Conservation (phyloP, 2,113 vertebrate genomes). For the Oreochromis niloticus region DNA sequence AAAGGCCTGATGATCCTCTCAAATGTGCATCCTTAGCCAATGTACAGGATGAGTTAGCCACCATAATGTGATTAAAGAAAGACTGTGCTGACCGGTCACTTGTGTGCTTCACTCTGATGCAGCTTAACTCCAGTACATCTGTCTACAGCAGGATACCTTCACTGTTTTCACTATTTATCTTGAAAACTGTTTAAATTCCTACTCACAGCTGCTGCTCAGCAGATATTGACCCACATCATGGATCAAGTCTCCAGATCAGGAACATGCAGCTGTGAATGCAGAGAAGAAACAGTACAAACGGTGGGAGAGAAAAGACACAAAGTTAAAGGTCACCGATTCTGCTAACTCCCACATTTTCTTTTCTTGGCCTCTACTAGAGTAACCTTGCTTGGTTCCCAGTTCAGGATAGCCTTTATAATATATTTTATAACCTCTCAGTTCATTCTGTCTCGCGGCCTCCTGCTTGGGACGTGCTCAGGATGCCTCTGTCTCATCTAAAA, state of each 20-base stretch:
- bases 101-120: not conserved
- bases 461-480: not conserved
- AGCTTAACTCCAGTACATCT: not conserved
- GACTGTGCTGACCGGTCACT: not conserved
- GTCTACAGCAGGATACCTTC: not conserved
- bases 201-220: not conserved
- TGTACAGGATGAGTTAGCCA: not conserved
- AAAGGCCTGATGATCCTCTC: not conserved
- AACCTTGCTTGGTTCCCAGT: not conserved
- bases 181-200: not conserved
- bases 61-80: not conserved
- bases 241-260: not conserved
- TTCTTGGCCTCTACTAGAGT: not conserved
- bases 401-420: not conserved
- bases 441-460: not conserved
- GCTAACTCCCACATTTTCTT: not conserved
- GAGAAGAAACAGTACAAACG: not conserved
- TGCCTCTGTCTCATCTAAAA: not conserved
- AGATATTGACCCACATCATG: not conserved
- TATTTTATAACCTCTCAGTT: not conserved
- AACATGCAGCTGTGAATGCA: not conserved
- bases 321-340: not conserved
- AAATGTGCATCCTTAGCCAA: not conserved
- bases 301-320: not conserved
- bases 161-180: not conserved